Base-by-base conservation (phyloP, 2,888 invertebrate genomes). In the Cordilura impudica region DNA sequence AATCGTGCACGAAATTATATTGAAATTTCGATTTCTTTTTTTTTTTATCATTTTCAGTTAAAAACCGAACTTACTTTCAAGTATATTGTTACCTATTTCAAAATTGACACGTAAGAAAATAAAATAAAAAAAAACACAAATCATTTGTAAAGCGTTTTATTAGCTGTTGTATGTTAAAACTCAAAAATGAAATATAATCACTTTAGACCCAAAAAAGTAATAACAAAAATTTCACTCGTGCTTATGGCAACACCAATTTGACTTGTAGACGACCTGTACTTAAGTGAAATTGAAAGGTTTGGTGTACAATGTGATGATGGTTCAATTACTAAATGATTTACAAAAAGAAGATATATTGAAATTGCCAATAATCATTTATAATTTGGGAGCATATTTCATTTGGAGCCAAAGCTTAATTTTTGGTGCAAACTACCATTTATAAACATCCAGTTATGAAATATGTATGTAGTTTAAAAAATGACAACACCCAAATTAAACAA, bases 121-220 rank as follows among this genome's bases (percentile, higher is more conserved):
- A 8, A 29, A 45, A 47, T 43, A 60, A 43, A 14, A 19, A 14
- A 10, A 45, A 47, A 12, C 29, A 51, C 31, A 56, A 69, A 53
- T 73, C 19, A 73, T 78, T 78, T 78, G 63, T 63, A 63, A 73
- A 69, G 58, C 67, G 63, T 63, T 73, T 78, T 78, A 73, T 69
- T 78, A 69, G 63, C 69, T 72, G 56, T 72, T 72, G 35, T 43
- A 19, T 47, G 18, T 12, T 7, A 21, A 14, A 29, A 58, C n/a
- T 4, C 0, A 29, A 16, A 16, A 71, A 31, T 31, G 14, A 60
- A 63, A 54, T 45, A 18, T 47, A 61, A 49, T 45, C 29, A 51
- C 7, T 51, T 66, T 19, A 10, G 21, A 10, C 14, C 12, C 21
- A 14, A 26, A 53, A 54, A 47, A 53, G 4, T 14, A 6, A 29